Percentiles rank a stretch among this genome's conserved stretches.
Conservation (phyloP, 2,888 invertebrate genomes). For the Sylvicola fuscatus region DNA sequence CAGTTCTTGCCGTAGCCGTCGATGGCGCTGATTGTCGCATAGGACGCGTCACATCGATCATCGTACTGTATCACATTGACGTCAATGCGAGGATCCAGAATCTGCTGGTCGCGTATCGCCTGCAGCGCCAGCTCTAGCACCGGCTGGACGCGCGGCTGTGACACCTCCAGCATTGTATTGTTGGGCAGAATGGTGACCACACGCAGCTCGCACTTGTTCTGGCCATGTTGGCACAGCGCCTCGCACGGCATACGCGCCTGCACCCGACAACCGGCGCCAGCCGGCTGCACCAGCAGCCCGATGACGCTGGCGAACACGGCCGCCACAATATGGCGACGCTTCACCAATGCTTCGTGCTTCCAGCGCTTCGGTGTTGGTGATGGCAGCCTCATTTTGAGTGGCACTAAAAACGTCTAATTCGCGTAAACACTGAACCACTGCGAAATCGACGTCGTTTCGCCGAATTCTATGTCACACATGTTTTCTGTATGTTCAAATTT, state of each 20-base stretch:
- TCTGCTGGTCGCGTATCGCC: constrained; percentile 27
- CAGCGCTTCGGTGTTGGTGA: too few relatives aligned
- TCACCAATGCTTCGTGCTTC: too few relatives aligned
- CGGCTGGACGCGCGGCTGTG: constrained; percentile 31
- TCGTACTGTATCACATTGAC: constrained; percentile 42
- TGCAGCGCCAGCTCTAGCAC: constrained; percentile 39
- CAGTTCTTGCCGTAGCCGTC: constrained; percentile 48
- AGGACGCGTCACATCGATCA: constrained; percentile 52
- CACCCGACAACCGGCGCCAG: constrained; percentile 8
- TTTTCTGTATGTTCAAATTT: too few relatives aligned
- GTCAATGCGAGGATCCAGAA: constrained; percentile 35
- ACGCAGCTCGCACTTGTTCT: constrained; percentile 33
- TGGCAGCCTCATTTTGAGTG: too few relatives aligned
- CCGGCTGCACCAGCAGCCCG: not conserved
- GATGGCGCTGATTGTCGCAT: constrained; percentile 49
- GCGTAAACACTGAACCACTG: too few relatives aligned
- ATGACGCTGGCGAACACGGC: too few relatives aligned
- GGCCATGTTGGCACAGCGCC: constrained; percentile 6
- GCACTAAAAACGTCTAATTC: too few relatives aligned
- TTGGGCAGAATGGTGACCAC: constrained; percentile 44
- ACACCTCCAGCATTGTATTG: constrained; percentile 32
- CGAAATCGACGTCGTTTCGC: too few relatives aligned
- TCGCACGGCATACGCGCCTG: constrained; percentile 9
- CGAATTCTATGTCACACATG: too few relatives aligned
- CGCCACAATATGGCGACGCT: too few relatives aligned